These are phyloP conservation scores for Trachurus trachurus DNA, from an alignment of 2,797 vertebrate genomes.

Conservation along the genomic window DNA sequence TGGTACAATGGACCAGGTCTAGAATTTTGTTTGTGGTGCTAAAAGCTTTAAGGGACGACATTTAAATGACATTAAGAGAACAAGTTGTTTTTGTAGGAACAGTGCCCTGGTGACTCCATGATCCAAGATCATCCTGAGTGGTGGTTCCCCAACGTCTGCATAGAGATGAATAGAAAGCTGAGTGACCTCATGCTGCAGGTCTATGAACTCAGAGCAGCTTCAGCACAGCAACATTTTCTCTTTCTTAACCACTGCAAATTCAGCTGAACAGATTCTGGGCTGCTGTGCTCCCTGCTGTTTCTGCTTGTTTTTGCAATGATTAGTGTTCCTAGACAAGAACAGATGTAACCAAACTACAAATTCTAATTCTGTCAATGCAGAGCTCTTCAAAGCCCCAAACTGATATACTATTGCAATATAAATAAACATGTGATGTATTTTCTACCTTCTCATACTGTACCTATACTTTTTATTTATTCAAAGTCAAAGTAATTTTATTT, in stretches of 20 bases:
- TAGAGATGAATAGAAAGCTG: not conserved
- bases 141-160: not conserved
- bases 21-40: conserved; percentile 7
- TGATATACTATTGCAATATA: too few relatives aligned
- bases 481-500: too few relatives aligned
- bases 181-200: not conserved
- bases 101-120: not conserved
- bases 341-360: too few relatives aligned
- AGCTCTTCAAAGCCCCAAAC: too few relatives aligned
- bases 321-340: too few relatives aligned
- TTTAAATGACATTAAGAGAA: conserved; percentile 7
- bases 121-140: not conserved
- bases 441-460: too few relatives aligned
- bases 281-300: not conserved
- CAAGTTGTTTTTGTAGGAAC: not conserved
- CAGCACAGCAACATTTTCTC: not conserved
- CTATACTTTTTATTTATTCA: too few relatives aligned
- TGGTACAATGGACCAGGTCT: not conserved
- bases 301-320: too few relatives aligned
- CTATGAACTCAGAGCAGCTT: not conserved
- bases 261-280: not conserved
- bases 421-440: too few relatives aligned
- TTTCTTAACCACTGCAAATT: not conserved
- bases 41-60: not conserved
- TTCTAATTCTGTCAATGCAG: too few relatives aligned